phyloP scores from a whole-genome alignment of 2,113 vertebrate genomes.

The Neolamprologus cancellatus region DNA sequence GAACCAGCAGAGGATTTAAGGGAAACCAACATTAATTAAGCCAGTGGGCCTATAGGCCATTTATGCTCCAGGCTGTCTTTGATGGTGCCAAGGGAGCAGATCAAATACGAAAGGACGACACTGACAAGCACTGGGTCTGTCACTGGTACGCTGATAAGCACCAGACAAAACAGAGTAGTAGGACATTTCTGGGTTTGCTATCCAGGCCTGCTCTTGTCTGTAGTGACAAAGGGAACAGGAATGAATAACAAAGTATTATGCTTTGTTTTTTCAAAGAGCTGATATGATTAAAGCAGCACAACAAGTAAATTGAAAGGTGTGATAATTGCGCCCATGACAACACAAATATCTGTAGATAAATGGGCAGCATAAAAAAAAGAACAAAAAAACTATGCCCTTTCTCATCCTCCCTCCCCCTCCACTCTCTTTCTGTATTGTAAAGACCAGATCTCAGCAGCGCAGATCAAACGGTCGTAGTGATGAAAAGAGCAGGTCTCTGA shows the following conservation, averaged over 20 bases:
- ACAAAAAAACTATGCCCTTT: neutral
- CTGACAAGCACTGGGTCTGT: neutral
- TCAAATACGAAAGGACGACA: constrained; percentile 12
- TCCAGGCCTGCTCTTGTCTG: constrained; percentile 25
- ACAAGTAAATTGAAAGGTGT: neutral
- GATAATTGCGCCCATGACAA: neutral
- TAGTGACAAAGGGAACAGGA: neutral
- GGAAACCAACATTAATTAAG: neutral
- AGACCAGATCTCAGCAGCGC: constrained; percentile 20
- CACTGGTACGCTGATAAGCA: constrained; percentile 15
- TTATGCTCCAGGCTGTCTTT: neutral
- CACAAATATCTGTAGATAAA: neutral
- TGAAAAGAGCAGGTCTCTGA: constrained; percentile 57
- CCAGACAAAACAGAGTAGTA: neutral
- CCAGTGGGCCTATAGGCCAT: neutral
- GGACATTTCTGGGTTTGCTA: constrained; percentile 9
- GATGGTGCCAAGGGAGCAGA: neutral
- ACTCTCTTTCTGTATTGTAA: neutral
- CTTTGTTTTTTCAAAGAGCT: constrained; percentile 14
- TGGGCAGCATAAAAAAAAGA: neutral
- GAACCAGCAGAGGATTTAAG: neutral
- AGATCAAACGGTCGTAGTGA: constrained; percentile 46
- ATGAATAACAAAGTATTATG: neutral
- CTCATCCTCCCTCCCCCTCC: neutral
- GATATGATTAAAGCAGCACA: neutral